Evolutionary conservation across 2,113 vertebrate species (phyloP).

Genomic region (Atractosteus spatula): DNA sequence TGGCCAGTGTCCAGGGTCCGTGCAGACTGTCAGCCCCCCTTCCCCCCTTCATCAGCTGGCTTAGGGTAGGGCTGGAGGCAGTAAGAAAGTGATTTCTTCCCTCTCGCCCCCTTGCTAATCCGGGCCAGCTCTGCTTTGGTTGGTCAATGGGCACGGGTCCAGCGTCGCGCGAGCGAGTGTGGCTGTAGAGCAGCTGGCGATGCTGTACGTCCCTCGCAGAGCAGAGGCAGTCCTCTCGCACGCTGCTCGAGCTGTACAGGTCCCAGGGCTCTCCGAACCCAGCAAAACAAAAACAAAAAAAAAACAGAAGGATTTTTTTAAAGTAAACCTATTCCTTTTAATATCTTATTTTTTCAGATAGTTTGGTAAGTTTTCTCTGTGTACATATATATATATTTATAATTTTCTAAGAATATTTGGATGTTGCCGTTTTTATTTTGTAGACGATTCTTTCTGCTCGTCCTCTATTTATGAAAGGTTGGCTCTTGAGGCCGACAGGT

Average conservation of each 20-base stretch:
- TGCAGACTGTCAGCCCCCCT: too few species aligned
- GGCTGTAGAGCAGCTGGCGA: too few species aligned
- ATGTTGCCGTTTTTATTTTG: conserved; percentile 51
- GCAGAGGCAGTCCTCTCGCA: too few species aligned
- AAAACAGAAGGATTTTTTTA: conserved; percentile 12
- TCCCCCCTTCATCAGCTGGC: too few species aligned
- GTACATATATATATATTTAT: conserved; percentile 71
- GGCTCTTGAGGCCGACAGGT: not conserved
- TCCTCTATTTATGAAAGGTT: not conserved
- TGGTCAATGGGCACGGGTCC: too few species aligned
- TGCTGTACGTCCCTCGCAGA: too few species aligned
- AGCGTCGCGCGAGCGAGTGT: too few species aligned
- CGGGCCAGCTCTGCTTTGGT: too few species aligned
- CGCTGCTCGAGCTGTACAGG: conserved; percentile 10
- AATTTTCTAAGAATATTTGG: conserved; percentile 44
- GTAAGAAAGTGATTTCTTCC: too few species aligned
- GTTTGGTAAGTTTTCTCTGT: conserved; percentile 35
- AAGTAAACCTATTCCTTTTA: conserved; percentile 42
- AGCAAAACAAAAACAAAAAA: conserved; percentile 30
- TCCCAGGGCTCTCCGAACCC: conserved; percentile 41
- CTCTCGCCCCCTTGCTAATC: too few species aligned
- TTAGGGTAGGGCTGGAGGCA: too few species aligned
- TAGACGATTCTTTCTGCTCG: not conserved
- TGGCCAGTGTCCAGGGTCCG: too few species aligned
- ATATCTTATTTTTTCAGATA: conserved; percentile 43